Conservation (phyloP, 2,888 invertebrate species). For the Protula sp. region DNA sequence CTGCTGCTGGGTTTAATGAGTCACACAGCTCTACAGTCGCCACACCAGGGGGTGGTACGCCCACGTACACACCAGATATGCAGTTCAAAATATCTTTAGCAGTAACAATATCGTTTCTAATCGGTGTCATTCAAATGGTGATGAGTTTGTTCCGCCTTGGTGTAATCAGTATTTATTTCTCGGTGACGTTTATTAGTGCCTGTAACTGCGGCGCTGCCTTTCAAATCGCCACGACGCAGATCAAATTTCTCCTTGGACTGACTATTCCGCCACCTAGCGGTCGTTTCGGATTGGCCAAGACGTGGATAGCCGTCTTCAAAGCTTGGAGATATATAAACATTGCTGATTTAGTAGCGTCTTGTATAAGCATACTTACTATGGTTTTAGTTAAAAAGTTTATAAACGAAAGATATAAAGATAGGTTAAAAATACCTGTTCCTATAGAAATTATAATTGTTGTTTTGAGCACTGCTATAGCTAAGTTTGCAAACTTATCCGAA, state of each 20-base stretch:
- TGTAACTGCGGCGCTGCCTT: slow-evolving; percentile 49
- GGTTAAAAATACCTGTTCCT: slow-evolving; percentile 45
- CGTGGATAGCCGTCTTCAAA: neutral
- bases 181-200: slow-evolving; percentile 45
- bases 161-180: slow-evolving; percentile 46
- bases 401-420: slow-evolving; percentile 42
- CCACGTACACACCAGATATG: neutral
- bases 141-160: slow-evolving; percentile 44
- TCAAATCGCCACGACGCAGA: slow-evolving; percentile 46
- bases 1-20: no score
- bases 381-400: slow-evolving; percentile 14
- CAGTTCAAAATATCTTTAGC: neutral
- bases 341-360: neutral
- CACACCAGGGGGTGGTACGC: neutral
- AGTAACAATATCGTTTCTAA: neutral
- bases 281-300: neutral
- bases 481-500: slow-evolving; percentile 26
- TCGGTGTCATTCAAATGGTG: slow-evolving; percentile 28
- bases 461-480: slow-evolving; percentile 31
- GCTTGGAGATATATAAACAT: neutral
- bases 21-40: no score
- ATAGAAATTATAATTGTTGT: slow-evolving; percentile 43
- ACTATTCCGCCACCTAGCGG: neutral
- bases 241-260: neutral
- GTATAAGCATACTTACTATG: neutral